These are phyloP conservation scores for Blastobasis lacticolella DNA, from an alignment of 2,888 invertebrate genomes.

Conservation along the genomic window DNA sequence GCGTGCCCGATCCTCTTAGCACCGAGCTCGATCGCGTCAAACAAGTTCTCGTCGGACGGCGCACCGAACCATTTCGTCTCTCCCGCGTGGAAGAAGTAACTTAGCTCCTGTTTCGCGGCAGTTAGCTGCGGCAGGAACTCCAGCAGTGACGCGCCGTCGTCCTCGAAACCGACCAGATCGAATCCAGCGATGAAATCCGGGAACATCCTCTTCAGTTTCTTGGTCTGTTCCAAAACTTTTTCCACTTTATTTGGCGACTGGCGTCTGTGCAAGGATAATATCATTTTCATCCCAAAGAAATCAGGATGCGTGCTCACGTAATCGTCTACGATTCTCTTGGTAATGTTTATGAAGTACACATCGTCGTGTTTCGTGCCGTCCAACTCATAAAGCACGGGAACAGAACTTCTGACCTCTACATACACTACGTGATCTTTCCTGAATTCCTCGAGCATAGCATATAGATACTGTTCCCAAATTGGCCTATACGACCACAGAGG, in stretches of 20 bases:
- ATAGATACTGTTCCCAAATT: conserved; percentile 78
- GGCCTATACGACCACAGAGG: conserved; percentile 76
- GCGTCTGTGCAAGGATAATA: conserved; percentile 76
- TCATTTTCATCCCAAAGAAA: conserved; percentile 79
- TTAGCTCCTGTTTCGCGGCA: conserved; percentile 57
- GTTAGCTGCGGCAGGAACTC: conserved; percentile 75
- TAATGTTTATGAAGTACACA: conserved; percentile 73
- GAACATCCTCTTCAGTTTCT: conserved; percentile 65
- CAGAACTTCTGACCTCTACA: conserved; percentile 76
- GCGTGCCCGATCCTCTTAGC: conserved; percentile 86
- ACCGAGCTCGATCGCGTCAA: conserved; percentile 84
- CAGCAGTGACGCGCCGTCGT: conserved; percentile 76
- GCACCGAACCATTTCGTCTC: conserved; percentile 85
- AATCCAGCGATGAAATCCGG: conserved; percentile 83
- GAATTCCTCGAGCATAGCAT: conserved; percentile 75
- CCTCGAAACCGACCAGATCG: conserved; percentile 87
- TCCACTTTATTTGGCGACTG: conserved; percentile 31
- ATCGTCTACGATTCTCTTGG: conserved; percentile 67
- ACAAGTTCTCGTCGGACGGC: conserved; percentile 80
- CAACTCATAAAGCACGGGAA: conserved; percentile 78
- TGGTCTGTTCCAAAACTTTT: conserved; percentile 49
- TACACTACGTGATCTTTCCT: conserved; percentile 81
- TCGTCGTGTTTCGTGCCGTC: conserved; percentile 72
- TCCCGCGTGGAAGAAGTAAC: conserved; percentile 86
- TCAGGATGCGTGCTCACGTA: conserved; percentile 76